phyloP scores from a whole-genome alignment of 1,140 invertebrate species.

The Telenomus remus region DNA sequence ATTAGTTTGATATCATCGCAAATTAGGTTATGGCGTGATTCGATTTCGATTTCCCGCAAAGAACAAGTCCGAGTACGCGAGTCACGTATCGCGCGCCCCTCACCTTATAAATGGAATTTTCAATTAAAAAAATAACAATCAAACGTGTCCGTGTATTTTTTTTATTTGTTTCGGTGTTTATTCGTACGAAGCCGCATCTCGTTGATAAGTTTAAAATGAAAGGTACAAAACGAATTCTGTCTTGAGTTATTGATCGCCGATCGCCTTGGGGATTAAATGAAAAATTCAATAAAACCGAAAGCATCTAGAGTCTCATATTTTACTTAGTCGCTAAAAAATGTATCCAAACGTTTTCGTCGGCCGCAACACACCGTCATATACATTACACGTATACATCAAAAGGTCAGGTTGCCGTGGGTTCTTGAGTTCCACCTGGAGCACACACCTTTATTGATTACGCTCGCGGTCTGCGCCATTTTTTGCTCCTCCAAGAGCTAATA shows the following conservation, averaged over 20 bases:
- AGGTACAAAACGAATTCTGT: background rate
- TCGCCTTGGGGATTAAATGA: conserved; percentile 23
- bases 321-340: conserved; percentile 52
- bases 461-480: conserved; percentile 44
- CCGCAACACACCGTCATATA: conserved; percentile 42
- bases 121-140: conserved; percentile 18
- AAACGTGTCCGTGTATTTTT: too few species aligned
- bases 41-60: conserved; percentile 29
- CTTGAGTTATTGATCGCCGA: conserved; percentile 33
- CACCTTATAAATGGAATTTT: conserved; percentile 28
- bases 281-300: conserved; percentile 55
- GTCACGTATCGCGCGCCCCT: conserved; percentile 30
- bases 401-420: conserved; percentile 55
- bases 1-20: conserved; percentile 54
- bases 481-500: conserved; percentile 20
- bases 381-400: conserved; percentile 56
- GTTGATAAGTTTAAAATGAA: background rate
- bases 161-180: background rate
- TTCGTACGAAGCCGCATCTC: background rate
- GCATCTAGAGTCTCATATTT: conserved; percentile 49
- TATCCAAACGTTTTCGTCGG: conserved; percentile 47
- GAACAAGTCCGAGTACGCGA: conserved; percentile 21
- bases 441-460: conserved; percentile 51
- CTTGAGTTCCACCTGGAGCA: conserved; percentile 54
- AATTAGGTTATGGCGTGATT: conserved; percentile 55